Evolutionary conservation across 2,888 invertebrate genomes (phyloP), one percentile per base, ranked within the genome.

Genomic region (Diarsia mendica): DNA sequence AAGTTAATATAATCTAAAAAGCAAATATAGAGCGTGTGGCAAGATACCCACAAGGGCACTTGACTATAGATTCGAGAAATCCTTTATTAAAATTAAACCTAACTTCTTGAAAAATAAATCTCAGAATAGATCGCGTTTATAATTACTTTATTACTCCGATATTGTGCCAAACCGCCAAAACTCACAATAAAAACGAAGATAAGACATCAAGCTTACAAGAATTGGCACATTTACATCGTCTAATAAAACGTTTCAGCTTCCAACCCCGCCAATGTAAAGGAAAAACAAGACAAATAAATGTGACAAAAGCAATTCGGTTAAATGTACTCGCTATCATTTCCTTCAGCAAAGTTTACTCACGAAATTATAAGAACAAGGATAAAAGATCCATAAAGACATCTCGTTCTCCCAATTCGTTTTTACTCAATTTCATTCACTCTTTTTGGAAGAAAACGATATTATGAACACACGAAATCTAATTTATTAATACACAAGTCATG

Each of bases 281-380:
- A 79, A 87, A 80, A 87, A 87, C 82, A 88, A 90, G 88, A 89
- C 87, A 88, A 89, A 89, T 85, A 89, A 90, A 92, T 80, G 85
- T 87, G 81, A 91, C 90, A 90, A 91, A 91, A 90, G 84, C 91
- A 89, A 90, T 92, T 92, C 84, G 80, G 90, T 88, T 89, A 91
- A 92, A 90, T 91, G 89, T 90, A 90, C 87, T 87, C 85, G 86
- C 89, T 89, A 90, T 88, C 83, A 81, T 88, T 88, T 88, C 87
- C 89, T 86, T 84, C 86, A 85, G 84, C 87, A 87, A 91, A 88
- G 86, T 90, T 88, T 77, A 81, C 64, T 73, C 71, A 65, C 18
- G 75, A 80, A 71, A 83, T 86, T 83, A 85, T 83, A 69, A 82
- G 82, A 80, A 84, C 80, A 85, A 85, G 87, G 84, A 89, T 87